phyloP scores from a whole-genome alignment of 2,797 vertebrate species.

The Sebastes variabilis region DNA sequence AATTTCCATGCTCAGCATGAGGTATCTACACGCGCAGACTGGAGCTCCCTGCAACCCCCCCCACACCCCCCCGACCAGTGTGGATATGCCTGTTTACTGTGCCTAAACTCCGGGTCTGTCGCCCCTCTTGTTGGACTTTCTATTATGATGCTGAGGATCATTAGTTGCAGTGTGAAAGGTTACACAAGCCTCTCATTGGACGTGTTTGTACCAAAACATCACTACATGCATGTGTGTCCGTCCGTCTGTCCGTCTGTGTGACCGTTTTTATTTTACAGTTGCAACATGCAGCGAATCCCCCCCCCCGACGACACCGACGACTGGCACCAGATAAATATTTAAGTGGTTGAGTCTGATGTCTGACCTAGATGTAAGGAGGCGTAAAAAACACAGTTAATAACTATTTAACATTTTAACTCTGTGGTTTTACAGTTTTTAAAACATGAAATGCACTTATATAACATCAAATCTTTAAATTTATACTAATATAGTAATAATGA shows the following conservation, averaged over 20 bases:
- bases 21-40: slow-evolving; percentile 82
- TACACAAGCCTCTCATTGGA: slow-evolving; percentile 61
- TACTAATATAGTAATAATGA: no score
- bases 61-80: slow-evolving; percentile 57
- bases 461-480: no score
- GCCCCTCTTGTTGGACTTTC: slow-evolving; percentile 71
- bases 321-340: neutral
- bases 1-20: slow-evolving; percentile 99
- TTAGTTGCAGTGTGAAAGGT: slow-evolving; percentile 77
- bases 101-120: slow-evolving; percentile 88
- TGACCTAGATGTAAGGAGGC: no score
- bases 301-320: neutral
- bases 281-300: neutral
- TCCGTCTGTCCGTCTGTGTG: neutral
- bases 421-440: neutral
- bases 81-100: slow-evolving; percentile 98
- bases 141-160: slow-evolving; percentile 69
- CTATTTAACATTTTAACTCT: no score
- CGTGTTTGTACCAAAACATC: slow-evolving; percentile 60
- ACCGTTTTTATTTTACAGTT: slow-evolving; percentile 14
- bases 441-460: neutral
- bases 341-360: neutral
- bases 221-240: neutral
- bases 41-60: slow-evolving; percentile 49
- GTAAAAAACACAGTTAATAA: no score